Conservation (phyloP, 2,113 vertebrate genomes). For the Centrocercus urophasianus region DNA sequence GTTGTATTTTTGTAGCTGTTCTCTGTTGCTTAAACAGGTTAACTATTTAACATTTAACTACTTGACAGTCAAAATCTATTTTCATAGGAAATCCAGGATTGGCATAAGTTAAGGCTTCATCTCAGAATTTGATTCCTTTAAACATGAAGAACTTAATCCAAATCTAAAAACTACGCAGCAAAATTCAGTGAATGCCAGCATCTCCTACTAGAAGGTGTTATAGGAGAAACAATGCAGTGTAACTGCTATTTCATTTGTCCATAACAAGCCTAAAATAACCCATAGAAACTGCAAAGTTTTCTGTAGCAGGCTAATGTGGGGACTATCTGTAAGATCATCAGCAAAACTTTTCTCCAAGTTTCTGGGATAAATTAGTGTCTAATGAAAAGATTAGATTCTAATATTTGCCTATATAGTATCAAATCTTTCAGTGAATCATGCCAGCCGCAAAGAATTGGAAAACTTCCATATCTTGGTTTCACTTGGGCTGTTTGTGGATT, state of each 20-base stretch:
- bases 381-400: background rate
- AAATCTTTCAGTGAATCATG: background rate
- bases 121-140: background rate
- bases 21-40: background rate
- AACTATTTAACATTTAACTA: background rate
- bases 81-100: background rate
- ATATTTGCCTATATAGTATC: background rate
- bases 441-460: background rate
- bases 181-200: background rate
- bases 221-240: background rate
- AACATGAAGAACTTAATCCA: background rate
- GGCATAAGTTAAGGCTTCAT: background rate
- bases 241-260: background rate
- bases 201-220: background rate
- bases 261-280: background rate
- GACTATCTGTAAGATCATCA: background rate
- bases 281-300: background rate
- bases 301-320: background rate
- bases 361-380: background rate
- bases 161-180: background rate
- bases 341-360: background rate
- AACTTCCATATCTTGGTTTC: background rate
- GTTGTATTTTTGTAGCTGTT: background rate
- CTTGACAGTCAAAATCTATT: background rate
- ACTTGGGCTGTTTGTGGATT: background rate